Evolutionary conservation across 2,888 invertebrate genomes (phyloP).

Genomic region (Dynastes hyllus): DNA sequence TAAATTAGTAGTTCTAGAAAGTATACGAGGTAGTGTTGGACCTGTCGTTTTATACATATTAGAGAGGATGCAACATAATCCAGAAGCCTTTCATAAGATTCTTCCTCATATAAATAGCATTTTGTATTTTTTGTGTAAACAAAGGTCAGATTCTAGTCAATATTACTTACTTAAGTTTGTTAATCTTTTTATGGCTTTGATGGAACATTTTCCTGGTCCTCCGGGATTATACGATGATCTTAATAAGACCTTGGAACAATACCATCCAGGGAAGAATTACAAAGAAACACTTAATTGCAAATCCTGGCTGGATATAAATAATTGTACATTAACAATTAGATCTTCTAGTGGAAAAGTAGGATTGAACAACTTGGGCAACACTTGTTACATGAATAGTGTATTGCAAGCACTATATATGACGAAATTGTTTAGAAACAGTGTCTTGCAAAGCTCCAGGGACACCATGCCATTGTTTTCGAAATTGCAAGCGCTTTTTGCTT

Average conservation of each 20-base stretch:
- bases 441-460: conserved; percentile 74
- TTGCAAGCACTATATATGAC: conserved; percentile 89
- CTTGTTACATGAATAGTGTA: conserved; percentile 93
- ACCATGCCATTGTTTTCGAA: conserved; percentile 75
- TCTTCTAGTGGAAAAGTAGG: conserved; percentile 78
- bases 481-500: conserved; percentile 83
- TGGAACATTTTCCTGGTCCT: conserved; percentile 72
- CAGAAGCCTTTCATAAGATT: conserved; percentile 77
- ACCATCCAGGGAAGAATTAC: conserved; percentile 63
- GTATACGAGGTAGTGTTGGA: conserved; percentile 74
- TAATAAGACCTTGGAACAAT: conserved; percentile 65
- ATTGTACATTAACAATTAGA: conserved; percentile 58
- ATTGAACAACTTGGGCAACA: conserved; percentile 88
- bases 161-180: conserved; percentile 76
- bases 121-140: conserved; percentile 74
- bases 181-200: conserved; percentile 74
- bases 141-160: conserved; percentile 72
- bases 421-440: conserved; percentile 82
- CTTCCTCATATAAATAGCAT: conserved; percentile 72
- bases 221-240: conserved; percentile 65
- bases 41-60: conserved; percentile 80
- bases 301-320: conserved; percentile 67
- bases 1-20: conserved; percentile 73
- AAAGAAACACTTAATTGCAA: conserved; percentile 65
- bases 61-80: conserved; percentile 76